phyloP scores from a whole-genome alignment of 2,113 vertebrate species.

The Hippocampus comes region DNA sequence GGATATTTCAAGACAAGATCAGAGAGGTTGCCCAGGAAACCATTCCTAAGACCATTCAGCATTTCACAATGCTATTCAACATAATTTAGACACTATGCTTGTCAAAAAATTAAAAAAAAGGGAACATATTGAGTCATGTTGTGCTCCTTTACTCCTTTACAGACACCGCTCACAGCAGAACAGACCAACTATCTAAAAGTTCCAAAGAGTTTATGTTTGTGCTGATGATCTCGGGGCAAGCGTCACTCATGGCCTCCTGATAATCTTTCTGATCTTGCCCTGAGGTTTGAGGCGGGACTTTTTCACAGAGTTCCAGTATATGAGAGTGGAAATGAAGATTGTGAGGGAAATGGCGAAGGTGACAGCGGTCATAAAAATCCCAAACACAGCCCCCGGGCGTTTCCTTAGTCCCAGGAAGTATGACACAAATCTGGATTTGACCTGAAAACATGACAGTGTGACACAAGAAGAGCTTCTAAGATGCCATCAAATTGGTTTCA shows the following conservation, averaged over 20 bases:
- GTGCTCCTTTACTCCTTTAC: conserved; percentile 92
- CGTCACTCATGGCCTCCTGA: conserved; percentile 72
- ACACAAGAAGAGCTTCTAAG: conserved; percentile 30
- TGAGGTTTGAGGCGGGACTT: conserved; percentile 80
- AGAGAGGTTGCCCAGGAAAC: conserved; percentile 66
- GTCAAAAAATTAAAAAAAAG: background rate
- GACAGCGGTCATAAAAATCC: conserved; percentile 82
- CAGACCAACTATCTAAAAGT: conserved; percentile 21
- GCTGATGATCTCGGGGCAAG: conserved; percentile 58
- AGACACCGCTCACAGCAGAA: conserved; percentile 69
- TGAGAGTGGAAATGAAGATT: conserved; percentile 82
- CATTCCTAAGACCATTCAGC: conserved; percentile 44
- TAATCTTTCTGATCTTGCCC: conserved; percentile 90
- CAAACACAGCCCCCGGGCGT: conserved; percentile 81
- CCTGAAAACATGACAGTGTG: conserved; percentile 78
- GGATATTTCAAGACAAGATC: conserved; percentile 68
- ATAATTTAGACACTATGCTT: background rate
- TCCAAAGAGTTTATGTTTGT: conserved; percentile 30
- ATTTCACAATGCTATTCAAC: conserved; percentile 8
- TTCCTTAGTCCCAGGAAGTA: conserved; percentile 87
- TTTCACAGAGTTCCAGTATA: conserved; percentile 88
- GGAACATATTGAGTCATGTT: conserved; percentile 21
- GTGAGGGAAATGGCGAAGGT: conserved; percentile 80
- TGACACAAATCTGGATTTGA: conserved; percentile 86
- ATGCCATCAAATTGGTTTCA: background rate